Evolutionary conservation across 2,797 vertebrate genomes (phyloP).

Genomic region (Mallotus villosus): DNA sequence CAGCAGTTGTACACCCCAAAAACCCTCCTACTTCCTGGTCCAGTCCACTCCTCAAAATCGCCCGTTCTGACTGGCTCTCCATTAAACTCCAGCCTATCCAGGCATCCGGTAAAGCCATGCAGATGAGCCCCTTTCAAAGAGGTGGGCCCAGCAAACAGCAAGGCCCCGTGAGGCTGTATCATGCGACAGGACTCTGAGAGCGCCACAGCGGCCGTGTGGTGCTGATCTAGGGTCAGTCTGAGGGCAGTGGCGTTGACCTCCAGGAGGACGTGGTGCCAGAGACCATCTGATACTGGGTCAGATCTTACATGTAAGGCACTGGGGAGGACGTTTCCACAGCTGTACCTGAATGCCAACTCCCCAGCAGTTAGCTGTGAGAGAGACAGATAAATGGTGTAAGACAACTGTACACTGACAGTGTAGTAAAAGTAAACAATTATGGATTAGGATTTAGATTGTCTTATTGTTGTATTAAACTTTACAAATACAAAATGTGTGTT

Average conservation of each 20-base stretch:
- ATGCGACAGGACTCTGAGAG: slow-evolving; percentile 72
- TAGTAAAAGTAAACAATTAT: no score
- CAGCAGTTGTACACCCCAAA: slow-evolving; percentile 85
- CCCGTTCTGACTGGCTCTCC: slow-evolving; percentile 71
- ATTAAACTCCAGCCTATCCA: slow-evolving; percentile 80
- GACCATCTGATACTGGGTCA: slow-evolving; percentile 72
- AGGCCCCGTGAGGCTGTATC: slow-evolving; percentile 62
- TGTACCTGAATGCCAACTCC: slow-evolving; percentile 77
- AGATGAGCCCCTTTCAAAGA: slow-evolving; percentile 31
- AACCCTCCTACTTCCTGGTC: slow-evolving; percentile 67
- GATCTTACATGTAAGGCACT: slow-evolving; percentile 66
- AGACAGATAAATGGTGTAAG: background rate
- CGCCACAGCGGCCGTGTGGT: slow-evolving; percentile 50
- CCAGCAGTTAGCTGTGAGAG: slow-evolving; percentile 77
- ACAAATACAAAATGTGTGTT: no score
- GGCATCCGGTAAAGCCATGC: slow-evolving; percentile 82
- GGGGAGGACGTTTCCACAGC: slow-evolving; percentile 67
- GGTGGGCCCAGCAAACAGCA: slow-evolving; percentile 76
- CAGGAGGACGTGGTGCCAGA: slow-evolving; percentile 84
- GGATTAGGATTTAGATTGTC: no score
- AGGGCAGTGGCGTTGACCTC: slow-evolving; percentile 76
- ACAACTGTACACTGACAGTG: background rate
- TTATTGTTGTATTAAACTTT: no score
- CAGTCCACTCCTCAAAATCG: slow-evolving; percentile 42
- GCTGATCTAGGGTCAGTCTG: slow-evolving; percentile 76